Percentiles rank a stretch among this genome's conserved stretches.
These are phyloP conservation scores for Myotis myotis DNA, from an alignment of 2,797 vertebrate species.

Conservation along the genomic window DNA sequence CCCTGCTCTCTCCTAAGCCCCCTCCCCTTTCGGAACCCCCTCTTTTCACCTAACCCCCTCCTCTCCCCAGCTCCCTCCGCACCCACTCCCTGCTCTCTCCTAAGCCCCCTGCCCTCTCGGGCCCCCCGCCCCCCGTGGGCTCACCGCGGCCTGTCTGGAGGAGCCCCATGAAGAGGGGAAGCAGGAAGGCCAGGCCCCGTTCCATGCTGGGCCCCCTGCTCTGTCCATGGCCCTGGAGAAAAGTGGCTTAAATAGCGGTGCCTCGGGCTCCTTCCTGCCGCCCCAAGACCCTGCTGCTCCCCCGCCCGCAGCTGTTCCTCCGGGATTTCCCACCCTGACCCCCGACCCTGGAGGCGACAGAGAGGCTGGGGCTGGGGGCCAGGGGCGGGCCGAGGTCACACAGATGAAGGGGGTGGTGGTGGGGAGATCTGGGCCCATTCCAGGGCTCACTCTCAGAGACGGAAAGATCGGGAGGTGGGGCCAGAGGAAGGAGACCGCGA, in stretches of 20 bases:
- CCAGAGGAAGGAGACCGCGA: not conserved
- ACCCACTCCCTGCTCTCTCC: not conserved
- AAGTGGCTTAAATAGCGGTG: conserved; percentile 51
- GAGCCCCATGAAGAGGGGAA: conserved; percentile 1
- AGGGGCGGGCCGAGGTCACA: not conserved
- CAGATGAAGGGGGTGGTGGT: no score
- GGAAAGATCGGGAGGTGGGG: not conserved
- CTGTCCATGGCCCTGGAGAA: not conserved
- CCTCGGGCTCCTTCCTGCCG: not conserved
- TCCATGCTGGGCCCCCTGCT: conserved; percentile 12
- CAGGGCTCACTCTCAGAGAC: not conserved
- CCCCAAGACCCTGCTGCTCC: not conserved
- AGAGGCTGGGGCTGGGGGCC: not conserved
- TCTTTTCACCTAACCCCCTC: fast-evolving
- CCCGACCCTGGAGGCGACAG: not conserved
- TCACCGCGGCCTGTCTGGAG: not conserved
- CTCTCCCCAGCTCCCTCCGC: not conserved
- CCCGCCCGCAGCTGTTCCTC: not conserved
- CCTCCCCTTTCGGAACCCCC: fast-evolving
- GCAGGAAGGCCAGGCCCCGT: not conserved
- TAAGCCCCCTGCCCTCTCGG: fast-evolving
- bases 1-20: not conserved
- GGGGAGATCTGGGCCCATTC: not conserved
- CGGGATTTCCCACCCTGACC: conserved; percentile 63
- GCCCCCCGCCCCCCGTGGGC: not conserved